Base-by-base conservation (phyloP, 2,113 vertebrate genomes). In the Nanorana parkeri region DNA sequence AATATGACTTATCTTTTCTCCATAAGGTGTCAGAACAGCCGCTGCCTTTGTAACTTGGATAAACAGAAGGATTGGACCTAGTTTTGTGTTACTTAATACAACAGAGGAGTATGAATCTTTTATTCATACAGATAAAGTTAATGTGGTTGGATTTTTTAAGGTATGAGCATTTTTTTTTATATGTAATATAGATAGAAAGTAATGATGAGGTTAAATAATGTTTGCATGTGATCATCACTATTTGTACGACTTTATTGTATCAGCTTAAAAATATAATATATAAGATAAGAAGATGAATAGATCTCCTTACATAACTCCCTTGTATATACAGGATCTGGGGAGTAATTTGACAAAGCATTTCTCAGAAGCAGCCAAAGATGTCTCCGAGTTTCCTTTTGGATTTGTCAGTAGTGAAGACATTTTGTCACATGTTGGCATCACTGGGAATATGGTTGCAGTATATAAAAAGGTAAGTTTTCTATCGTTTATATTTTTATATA, bases 81-180 rank as follows among this genome's bases (percentile, higher is more conserved):
- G 92, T 63, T 85, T 90, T 6, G 89, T 93, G 84, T 85, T 94
- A 78, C 90, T 98, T 79, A 89, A 90, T 58, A 89, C 93, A 65
- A 87, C 92, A 0, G 87, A 86, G 58, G 89, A 95, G 83, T 87
- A 90, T 81, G 90, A 92, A 58, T 69, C 83, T 4, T 91, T 93
- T 63, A 85, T 91, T 74, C 85, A 77, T 23, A 86, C 90, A 60
- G 93, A 93, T 1, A 91, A 96, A 19, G 79, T 97, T 81, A 91
- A 89, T 36, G 94, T 97, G 78, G 84, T 96, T 15, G 97, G 96
- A 67, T 96, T 97, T 90, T 97, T 98, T 79, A 92, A 95, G 96
- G 97, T 98, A 90, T 83, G 32, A 17, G 61, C 41, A 47, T 47
- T 15, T 2, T 11, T 13, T 15, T 47, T 13, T 15, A 15, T 15